phyloP scores from a whole-genome alignment of 1,140 invertebrate species.

The Hyles euphorbiae region DNA sequence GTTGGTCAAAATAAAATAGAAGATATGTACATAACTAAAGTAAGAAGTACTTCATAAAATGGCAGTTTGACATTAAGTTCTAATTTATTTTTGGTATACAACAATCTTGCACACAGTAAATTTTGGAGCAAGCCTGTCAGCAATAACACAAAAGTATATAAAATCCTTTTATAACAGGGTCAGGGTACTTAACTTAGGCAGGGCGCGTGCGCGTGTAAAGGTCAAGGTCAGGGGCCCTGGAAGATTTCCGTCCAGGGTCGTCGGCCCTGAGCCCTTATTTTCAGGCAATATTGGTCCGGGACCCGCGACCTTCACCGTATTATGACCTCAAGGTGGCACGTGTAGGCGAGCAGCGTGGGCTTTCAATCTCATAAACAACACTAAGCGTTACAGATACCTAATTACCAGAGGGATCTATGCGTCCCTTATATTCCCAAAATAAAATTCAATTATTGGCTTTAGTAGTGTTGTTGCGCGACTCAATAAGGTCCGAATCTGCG shows the following conservation, averaged over 20 bases:
- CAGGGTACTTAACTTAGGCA: constrained; percentile 56
- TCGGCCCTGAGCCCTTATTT: constrained; percentile 52
- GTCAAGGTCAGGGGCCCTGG: constrained; percentile 66
- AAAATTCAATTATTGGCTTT: no score
- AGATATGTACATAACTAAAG: no score
- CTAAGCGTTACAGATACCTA: constrained; percentile 20
- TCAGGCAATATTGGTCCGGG: constrained; percentile 53
- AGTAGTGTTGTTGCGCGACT: no score
- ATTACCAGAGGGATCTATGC: background rate
- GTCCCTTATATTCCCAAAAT: no score
- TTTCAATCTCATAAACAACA: constrained; percentile 38
- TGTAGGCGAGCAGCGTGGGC: constrained; percentile 53
- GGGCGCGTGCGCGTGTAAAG: constrained; percentile 67
- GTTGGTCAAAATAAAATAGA: no score
- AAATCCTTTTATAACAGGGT: constrained; percentile 58
- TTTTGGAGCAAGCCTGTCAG: no score
- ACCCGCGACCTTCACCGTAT: constrained; percentile 57
- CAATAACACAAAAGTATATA: constrained; percentile 14
- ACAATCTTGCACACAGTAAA: no score
- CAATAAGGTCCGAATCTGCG: no score
- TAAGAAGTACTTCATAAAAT: no score
- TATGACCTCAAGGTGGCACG: constrained; percentile 53
- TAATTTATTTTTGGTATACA: no score
- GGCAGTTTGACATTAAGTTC: no score
- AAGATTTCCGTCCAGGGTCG: constrained; percentile 66